Percentiles rank a stretch among this genome's conserved stretches.
phyloP scores from a whole-genome alignment of 2,888 invertebrate species.

The Philereme transversata region DNA sequence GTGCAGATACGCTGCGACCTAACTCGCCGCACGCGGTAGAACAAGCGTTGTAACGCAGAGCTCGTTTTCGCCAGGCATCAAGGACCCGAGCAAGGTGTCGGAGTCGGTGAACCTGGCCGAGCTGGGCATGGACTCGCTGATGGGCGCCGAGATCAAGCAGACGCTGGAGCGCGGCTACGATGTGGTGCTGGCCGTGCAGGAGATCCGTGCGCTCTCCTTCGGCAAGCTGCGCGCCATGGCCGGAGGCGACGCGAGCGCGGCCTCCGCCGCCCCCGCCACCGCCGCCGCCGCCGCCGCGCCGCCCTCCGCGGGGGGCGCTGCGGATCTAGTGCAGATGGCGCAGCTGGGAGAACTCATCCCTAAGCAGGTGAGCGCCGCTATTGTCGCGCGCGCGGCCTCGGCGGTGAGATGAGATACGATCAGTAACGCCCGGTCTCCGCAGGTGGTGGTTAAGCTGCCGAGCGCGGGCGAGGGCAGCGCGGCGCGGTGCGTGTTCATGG shows the following conservation, averaged over 20 bases:
- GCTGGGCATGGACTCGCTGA: conserved; percentile 98
- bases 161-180: conserved; percentile 96
- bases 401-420: not conserved
- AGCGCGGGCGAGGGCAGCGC: conserved; percentile 80
- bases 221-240: conserved; percentile 87
- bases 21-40: no score
- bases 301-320: conserved; percentile 62
- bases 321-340: conserved; percentile 76
- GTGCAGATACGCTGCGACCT: conserved; percentile 2
- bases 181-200: conserved; percentile 94
- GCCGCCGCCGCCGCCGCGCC: conserved; percentile 42
- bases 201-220: conserved; percentile 94
- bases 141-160: conserved; percentile 99
- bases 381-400: no score
- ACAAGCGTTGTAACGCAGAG: no score
- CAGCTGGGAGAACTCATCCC: conserved; percentile 88
- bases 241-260: conserved; percentile 52
- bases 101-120: conserved; percentile 93
- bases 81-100: conserved; percentile 91
- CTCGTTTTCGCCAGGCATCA: conserved; percentile 85
- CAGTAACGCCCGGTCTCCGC: conserved; percentile 37
- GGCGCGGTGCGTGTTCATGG: conserved; percentile 87
- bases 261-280: conserved; percentile 24
- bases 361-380: conserved; percentile 70
- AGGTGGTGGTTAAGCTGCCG: conserved; percentile 87